These are phyloP conservation scores for Dromococcyx pavoninus DNA, from an alignment of 2,797 vertebrate genomes.

Conservation along the genomic window DNA sequence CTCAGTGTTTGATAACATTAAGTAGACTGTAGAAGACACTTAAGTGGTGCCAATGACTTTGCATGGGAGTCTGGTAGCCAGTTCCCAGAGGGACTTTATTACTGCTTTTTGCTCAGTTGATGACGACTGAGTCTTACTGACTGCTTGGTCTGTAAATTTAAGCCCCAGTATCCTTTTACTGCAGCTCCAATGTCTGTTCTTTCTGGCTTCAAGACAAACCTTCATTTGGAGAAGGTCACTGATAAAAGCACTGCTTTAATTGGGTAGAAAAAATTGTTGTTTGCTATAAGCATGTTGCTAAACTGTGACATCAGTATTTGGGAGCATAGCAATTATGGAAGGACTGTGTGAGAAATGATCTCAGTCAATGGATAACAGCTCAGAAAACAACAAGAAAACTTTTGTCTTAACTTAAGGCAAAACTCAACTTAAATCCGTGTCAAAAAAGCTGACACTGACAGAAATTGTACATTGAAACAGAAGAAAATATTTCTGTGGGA, in stretches of 20 bases:
- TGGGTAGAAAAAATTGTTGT: background rate
- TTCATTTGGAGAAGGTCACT: background rate
- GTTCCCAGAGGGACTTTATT: background rate
- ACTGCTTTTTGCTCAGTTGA: background rate
- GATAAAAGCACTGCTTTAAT: background rate
- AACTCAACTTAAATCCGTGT: background rate
- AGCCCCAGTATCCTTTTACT: background rate
- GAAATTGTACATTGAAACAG: background rate
- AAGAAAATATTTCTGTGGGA: background rate
- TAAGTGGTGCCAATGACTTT: background rate
- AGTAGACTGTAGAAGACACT: background rate
- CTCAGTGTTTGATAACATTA: background rate
- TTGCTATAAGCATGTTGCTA: background rate
- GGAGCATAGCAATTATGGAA: background rate
- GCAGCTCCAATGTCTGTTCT: background rate
- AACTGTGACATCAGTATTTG: background rate
- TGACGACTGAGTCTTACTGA: background rate
- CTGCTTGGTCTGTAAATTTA: background rate
- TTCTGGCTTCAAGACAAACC: background rate
- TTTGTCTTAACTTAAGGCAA: background rate
- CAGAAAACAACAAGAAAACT: background rate
- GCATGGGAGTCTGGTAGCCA: background rate
- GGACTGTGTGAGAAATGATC: background rate
- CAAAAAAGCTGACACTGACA: background rate
- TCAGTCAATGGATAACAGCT: background rate